Base-by-base conservation (phyloP, 1,140 invertebrate species). In the Drosophila pseudoananassae region DNA sequence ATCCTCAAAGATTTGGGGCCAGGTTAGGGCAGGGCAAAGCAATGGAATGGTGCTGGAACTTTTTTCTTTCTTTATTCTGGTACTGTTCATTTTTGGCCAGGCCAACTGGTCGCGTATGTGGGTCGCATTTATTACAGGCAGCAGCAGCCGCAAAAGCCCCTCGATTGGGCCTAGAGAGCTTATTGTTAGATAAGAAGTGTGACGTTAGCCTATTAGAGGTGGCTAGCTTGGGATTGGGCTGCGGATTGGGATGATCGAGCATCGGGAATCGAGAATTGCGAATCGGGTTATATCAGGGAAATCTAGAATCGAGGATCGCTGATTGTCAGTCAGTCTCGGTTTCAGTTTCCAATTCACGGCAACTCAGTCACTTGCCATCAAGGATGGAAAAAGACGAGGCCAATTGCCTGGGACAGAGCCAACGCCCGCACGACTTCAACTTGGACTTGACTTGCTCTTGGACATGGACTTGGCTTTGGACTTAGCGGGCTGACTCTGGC, bases 61-160 rank as follows among this genome's bases (percentile, higher is more conserved):
- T 68, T 66, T 53, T 40, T n/a, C 12, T 40, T 14, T 43, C 15
- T 43, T 43, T 17, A 7, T 14, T 40, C 38, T 14, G 38, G 14
- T 43, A 15, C 12, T 69, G 63, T 69, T 69, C 68, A 55, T 71
- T 71, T 83, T 83, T 83, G 76, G 80, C 63, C 80, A 76, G 43
- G 64, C 61, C 70, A 87, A 87, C 82, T 85, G 81, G 78, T 82
- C 70, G 82, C 82, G 78, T 85, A 85, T 85, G 82, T 85, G 82
- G 82, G 82, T 87, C 82, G 82, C 83, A 71, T 78, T 87, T 75
- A 81, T 82, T 84, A 72, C 72, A 60, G 59, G 55, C 40, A 43
- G 40, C 40, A 14, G 14, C 14, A n/a, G 66, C 25, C 25, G 25
- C 14, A n/a, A 43, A 5, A 43, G 12, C 52, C 79, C 46, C 46